Evolutionary conservation across 2,888 invertebrate genomes (phyloP).

Genomic region (Heliconius sara): DNA sequence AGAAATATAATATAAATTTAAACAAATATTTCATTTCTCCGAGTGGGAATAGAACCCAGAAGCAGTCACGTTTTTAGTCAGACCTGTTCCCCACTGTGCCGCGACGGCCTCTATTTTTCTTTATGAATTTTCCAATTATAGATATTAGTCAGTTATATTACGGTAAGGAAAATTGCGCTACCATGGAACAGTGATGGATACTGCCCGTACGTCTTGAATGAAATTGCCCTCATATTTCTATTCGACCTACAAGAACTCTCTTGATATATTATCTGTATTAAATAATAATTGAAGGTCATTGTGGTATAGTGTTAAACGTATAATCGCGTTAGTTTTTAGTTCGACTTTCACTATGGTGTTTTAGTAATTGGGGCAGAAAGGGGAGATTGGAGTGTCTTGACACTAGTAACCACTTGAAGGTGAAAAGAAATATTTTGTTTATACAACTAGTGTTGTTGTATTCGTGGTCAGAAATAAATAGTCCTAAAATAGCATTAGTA

Average conservation of each 20-base stretch:
- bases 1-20: too few relatives aligned
- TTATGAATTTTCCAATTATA: not conserved
- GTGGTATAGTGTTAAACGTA: not conserved
- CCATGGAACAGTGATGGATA: constrained; percentile 17
- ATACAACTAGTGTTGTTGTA: not conserved
- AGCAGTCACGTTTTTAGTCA: too few relatives aligned
- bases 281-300: not conserved
- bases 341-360: not conserved
- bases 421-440: not conserved
- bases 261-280: not conserved
- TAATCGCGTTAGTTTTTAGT: not conserved
- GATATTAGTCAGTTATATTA: not conserved
- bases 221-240: constrained; percentile 23
- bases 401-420: too few relatives aligned
- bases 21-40: too few relatives aligned
- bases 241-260: not conserved
- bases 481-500: constrained; percentile 20
- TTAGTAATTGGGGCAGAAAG: too few relatives aligned
- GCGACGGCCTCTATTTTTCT: too few relatives aligned
- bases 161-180: constrained; percentile 4
- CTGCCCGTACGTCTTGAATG: constrained; percentile 2
- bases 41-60: too few relatives aligned
- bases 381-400: too few relatives aligned
- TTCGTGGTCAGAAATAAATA: not conserved
- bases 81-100: too few relatives aligned